Evolutionary conservation across 2,797 vertebrate genomes (phyloP).

Genomic region (Channallabes apus): DNA sequence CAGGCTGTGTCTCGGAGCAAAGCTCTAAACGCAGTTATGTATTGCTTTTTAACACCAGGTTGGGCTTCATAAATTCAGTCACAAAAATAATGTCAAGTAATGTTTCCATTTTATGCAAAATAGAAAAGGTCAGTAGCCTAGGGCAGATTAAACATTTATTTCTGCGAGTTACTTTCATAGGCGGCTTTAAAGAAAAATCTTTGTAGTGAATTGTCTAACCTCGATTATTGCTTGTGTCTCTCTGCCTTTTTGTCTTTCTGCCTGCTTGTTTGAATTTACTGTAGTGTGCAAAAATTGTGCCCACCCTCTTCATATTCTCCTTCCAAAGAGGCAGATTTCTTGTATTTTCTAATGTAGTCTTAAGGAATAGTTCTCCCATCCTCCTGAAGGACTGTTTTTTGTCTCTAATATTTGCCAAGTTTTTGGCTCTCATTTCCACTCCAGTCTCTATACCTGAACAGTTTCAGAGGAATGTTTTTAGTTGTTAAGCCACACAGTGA

Average conservation of each 20-base stretch:
- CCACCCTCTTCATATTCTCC: too few species aligned
- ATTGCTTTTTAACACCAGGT: neutral
- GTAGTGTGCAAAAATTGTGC: too few species aligned
- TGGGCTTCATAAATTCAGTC: neutral
- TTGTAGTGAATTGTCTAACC: neutral
- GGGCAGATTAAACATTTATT: neutral
- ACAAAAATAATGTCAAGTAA: neutral
- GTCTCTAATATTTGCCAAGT: too few species aligned
- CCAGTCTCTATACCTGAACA: too few species aligned
- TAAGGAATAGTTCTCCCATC: too few species aligned
- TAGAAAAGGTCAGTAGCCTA: neutral
- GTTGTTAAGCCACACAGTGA: too few species aligned
- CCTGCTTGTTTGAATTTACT: neutral
- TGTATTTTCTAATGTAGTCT: too few species aligned
- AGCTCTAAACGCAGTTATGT: neutral
- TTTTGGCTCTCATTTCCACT: too few species aligned
- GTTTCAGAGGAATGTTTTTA: too few species aligned
- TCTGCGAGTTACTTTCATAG: neutral
- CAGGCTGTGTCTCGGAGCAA: conserved; percentile 4
- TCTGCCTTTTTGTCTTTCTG: neutral
- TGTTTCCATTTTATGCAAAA: conserved; percentile 3
- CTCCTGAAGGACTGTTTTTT: too few species aligned
- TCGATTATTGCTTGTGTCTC: neutral
- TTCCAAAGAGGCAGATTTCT: too few species aligned
- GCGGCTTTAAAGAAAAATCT: neutral